Evolutionary conservation across 2,797 vertebrate species (phyloP), one percentile per base, ranked within the genome.

Genomic region (Botia almorhae): DNA sequence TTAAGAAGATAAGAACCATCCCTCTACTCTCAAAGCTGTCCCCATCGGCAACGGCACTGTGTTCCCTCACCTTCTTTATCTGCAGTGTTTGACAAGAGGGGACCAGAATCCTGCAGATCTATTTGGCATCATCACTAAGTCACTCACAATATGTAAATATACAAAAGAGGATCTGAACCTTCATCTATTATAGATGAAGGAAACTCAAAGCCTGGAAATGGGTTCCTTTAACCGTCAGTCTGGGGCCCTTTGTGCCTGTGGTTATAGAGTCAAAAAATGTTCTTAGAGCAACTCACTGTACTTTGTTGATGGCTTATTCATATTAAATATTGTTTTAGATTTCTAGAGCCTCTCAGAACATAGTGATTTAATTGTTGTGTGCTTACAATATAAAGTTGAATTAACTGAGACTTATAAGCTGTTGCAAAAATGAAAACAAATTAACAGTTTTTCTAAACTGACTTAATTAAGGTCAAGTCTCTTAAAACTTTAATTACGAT

Each of bases 121-220:
- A 89, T 90, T 89, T 90, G 90, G 88, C 89, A 91, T 92, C 89
- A 91, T 92, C 91, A 91, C 87, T 83, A 89, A 92, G 89, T 91
- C 91, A 89, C 90, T 90, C 81, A 89, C 90, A 89, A 91, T 91
- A 91, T 92, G 92, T 89, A 91, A 89, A 93, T 92, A 83, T 89
- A 84, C 76, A 82, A 85, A 76, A 19, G 23, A 78, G 89, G 87
- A 90, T 90, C 87, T 87, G 86, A 87, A 77, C 85, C 83, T 74
- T 89, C 90, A 93, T 93, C 87, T 88, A 93, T 93, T 92, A 93
- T 93, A 89, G 87, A 93, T 92, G 90, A 91, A 89, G 85, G 85
- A 85, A 90, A 87, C 88, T 70, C 86, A 85, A 72, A 85, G 86
- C 87, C 87, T 90, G 89, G 91, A 91, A 92, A 92, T 89, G 88